phyloP scores from a whole-genome alignment of 2,113 vertebrate species.

The Mohoua ochrocephala region DNA sequence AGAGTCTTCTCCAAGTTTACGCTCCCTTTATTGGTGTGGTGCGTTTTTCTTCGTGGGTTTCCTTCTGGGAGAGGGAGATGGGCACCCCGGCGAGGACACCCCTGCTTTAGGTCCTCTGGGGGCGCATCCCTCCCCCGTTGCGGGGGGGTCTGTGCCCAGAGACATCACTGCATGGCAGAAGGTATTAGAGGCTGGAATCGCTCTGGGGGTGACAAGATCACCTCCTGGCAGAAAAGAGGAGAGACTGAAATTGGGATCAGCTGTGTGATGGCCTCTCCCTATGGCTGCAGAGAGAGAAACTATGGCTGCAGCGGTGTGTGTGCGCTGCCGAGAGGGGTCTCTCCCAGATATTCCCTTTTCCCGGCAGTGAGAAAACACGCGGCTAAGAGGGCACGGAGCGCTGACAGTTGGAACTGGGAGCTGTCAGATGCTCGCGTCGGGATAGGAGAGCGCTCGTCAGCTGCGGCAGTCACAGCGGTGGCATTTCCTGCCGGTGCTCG shows the following conservation, averaged over 20 bases:
- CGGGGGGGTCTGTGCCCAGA: not conserved
- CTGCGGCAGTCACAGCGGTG: not conserved
- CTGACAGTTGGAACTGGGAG: not conserved
- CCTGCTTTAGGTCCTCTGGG: not conserved
- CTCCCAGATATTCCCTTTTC: not conserved
- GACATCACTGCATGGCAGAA: not conserved
- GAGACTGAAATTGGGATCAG: not conserved
- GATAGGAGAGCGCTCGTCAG: not conserved
- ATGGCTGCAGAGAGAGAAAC: not conserved
- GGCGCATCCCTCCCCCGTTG: rapidly evolving
- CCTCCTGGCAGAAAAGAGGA: not conserved
- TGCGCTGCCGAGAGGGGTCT: not conserved
- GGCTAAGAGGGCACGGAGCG: not conserved
- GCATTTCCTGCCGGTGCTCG: constrained; percentile 4
- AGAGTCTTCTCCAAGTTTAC: not conserved
- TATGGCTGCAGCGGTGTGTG: not conserved
- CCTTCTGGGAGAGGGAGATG: no score
- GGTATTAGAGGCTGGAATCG: not conserved
- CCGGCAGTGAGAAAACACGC: not conserved
- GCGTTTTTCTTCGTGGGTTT: not conserved
- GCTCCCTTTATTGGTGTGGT: not conserved
- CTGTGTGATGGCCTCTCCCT: not conserved
- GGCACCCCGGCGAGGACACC: not conserved
- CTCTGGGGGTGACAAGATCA: not conserved
- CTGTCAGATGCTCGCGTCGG: not conserved